Evolutionary conservation across 2,888 invertebrate species (phyloP), one percentile per base, ranked within the genome.

Genomic region (Agonopterix arenella): DNA sequence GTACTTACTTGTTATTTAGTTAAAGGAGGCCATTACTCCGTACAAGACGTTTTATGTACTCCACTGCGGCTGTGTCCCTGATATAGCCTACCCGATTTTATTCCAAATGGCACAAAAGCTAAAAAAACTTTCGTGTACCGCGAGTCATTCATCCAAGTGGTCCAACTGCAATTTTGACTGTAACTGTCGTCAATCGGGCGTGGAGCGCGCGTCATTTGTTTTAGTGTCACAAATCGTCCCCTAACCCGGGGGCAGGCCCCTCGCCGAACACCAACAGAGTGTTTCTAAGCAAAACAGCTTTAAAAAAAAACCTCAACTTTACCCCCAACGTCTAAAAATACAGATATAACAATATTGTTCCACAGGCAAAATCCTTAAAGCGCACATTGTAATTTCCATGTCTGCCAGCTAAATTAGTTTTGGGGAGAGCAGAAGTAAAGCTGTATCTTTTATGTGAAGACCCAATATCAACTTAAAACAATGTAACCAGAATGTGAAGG

Each of bases 381-480:
- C 56, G 59, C 60, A 75, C 74, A 73, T 76, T 72, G 79, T 75
- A 68, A 70, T 70, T 67, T 72, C 68, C 62, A 70, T 73, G 61
- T 67, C 67, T 64, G 59, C 56, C 60, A 64, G 62, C 65, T 63
- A 78, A 80, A 78, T 81, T 77, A 79, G 74, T 72, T 73, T 68
- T 59, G 54, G 58, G 62, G 59, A 40, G n/a, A 43, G 43, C 58
- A 64, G 62, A 70, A 66, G 65, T 66, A 61, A 69, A 73, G 69
- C 67, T 64, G 69, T 76, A 76, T 78, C 73, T 76, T 80, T 76
- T 73, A 76, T 66, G 72, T 64, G 68, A 74, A 73, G 70, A 69
- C 68, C 66, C 69, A 75, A 78, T 80, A 80, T 74, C 71, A 77
- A 76, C 73, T 76, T 76, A 68, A 73, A 76, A 83, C 82, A 84